Base-by-base conservation (phyloP, 1,140 invertebrate genomes). In the Bombus difficillimus region DNA sequence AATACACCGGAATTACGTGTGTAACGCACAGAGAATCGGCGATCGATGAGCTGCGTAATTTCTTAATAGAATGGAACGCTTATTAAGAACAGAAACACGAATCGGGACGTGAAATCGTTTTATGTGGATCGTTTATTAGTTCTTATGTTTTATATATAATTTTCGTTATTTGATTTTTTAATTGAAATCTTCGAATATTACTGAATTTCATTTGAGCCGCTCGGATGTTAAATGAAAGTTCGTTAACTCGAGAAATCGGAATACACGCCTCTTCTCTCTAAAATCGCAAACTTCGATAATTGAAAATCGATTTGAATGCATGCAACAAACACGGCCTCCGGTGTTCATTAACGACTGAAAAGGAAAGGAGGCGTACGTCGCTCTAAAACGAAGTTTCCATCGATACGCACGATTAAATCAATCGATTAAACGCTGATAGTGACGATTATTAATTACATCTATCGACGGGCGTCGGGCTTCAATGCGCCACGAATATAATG, bases 11-110 rank as follows among this genome's bases (percentile, higher is more conserved):
- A 41, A 69, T 78, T 59, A 53, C 68, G 25, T 32, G 41, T 84
- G 66, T 72, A 78, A 88, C 75, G 75, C 57, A 62, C 28, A 43
- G 2, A 69, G 64, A n/a, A 79, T 71, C 83, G 64, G 72, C 12
- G 59, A 64, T 25, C 73, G 74, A 85, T n/a, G 77, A 74, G 62
- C 15, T n/a, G 73, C 72, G 47, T 81, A 77, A 88, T 85, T 85
- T 34, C 47, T 77, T 83, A 78, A 77, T 41, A 66, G 41, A 9
- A 18, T 41, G 15, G 28, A 34, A 53, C 12, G 53, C 13, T 25
- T 34, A 53, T 37, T 39, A 37, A n/a, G 8, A 10, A 32, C 22
- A 3, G n/a, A 12, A 22, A 5, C 18, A 8, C 47, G 47, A 15
- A 18, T 9, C 3, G 34, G 3, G 2, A 34, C 18, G 66, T 10